Conservation (phyloP, 2,797 vertebrate genomes). For the Dendrocincla fuliginosa region DNA sequence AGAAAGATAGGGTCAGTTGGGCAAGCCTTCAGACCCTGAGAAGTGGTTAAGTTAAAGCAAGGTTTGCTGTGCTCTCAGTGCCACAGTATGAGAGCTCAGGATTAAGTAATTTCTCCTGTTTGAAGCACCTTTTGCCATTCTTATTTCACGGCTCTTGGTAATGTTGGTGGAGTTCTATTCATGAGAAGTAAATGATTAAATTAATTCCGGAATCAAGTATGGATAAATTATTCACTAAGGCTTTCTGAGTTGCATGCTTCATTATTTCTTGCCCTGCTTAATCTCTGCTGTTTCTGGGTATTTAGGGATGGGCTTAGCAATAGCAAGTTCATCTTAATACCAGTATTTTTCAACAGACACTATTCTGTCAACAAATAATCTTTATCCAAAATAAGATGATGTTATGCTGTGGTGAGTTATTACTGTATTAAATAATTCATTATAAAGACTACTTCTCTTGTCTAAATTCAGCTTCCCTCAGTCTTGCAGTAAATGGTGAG, state of each 20-base stretch:
- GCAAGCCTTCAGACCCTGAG: background rate
- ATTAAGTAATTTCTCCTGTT: background rate
- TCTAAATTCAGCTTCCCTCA: background rate
- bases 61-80: background rate
- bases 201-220: background rate
- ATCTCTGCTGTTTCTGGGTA: slow-evolving; percentile 4
- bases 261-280: slow-evolving; percentile 6
- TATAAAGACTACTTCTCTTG: background rate
- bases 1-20: background rate
- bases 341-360: background rate
- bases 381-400: background rate
- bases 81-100: background rate
- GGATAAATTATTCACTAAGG: background rate
- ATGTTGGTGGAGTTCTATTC: background rate
- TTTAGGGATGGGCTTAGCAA: background rate
- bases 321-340: background rate
- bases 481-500: background rate
- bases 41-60: background rate
- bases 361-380: background rate
- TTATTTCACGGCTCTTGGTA: background rate
- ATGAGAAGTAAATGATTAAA: background rate
- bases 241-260: background rate
- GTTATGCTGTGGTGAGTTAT: background rate
- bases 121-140: background rate
- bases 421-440: background rate